Percentiles rank a stretch among this genome's conserved stretches.
These are phyloP conservation scores for Ectobius pallidus DNA, from an alignment of 2,888 invertebrate genomes.

Conservation along the genomic window DNA sequence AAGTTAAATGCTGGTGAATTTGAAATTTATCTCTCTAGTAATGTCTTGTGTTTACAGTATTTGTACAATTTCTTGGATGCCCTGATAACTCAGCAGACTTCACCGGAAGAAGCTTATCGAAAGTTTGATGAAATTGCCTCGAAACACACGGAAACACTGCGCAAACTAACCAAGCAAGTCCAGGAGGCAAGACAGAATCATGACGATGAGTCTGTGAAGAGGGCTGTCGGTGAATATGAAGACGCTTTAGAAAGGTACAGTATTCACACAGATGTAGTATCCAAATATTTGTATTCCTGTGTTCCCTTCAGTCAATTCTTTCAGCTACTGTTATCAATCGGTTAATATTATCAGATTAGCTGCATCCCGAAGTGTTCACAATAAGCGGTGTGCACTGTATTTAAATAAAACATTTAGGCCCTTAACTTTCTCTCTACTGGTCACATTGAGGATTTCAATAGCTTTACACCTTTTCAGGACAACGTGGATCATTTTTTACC, in stretches of 20 bases:
- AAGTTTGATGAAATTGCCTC: constrained; percentile 95
- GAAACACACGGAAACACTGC: constrained; percentile 84
- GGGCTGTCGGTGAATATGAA: constrained; percentile 90
- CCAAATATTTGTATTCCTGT: neutral
- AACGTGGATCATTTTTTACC: too few relatives aligned
- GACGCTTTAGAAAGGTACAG: constrained; percentile 77
- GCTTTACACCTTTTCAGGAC: too few relatives aligned
- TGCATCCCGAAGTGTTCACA: too few relatives aligned
- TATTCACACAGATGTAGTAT: neutral
- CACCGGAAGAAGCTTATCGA: constrained; percentile 93
- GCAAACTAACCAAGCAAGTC: constrained; percentile 92
- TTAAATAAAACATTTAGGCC: too few relatives aligned
- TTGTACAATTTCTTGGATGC: constrained; percentile 96
- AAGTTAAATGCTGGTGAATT: too few relatives aligned
- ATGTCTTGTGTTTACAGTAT: constrained; percentile 71
- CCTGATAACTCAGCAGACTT: constrained; percentile 95
- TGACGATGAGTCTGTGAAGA: constrained; percentile 87
- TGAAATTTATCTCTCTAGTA: too few relatives aligned
- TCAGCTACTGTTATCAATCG: too few relatives aligned
- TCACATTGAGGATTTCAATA: too few relatives aligned
- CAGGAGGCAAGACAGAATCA: constrained; percentile 89
- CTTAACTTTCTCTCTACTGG: too few relatives aligned
- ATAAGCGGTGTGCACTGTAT: too few relatives aligned
- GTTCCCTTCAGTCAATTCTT: too few relatives aligned
- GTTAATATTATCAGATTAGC: too few relatives aligned